Percentiles rank a stretch among this genome's conserved stretches.
phyloP scores from a whole-genome alignment of 2,888 invertebrate genomes.

The Xestia sexstrigata region DNA sequence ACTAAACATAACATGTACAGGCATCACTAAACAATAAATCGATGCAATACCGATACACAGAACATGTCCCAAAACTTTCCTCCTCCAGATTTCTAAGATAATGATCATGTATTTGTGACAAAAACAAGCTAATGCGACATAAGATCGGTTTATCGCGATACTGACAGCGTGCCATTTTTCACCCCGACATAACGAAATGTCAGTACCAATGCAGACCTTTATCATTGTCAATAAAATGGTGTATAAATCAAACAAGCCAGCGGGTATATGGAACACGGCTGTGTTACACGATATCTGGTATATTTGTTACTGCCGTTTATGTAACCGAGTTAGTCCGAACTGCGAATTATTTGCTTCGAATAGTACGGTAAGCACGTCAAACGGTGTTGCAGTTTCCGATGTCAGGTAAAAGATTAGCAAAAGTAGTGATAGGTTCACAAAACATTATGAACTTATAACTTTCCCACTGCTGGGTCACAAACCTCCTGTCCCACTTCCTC shows the following conservation, averaged over 20 bases:
- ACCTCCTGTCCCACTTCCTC: not conserved
- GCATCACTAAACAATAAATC: constrained; percentile 16
- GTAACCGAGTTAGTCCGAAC: constrained; percentile 27
- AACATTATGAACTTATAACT: not conserved
- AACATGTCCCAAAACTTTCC: constrained; percentile 19
- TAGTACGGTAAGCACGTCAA: constrained; percentile 10
- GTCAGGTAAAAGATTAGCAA: not conserved
- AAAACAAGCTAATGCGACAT: constrained; percentile 75
- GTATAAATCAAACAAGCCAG: constrained; percentile 81
- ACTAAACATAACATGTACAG: not conserved
- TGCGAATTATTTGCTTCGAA: constrained; percentile 18
- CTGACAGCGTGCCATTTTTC: constrained; percentile 81
- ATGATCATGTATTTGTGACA: constrained; percentile 66
- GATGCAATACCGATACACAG: constrained; percentile 8
- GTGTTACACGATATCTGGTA: constrained; percentile 59
- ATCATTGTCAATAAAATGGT: constrained; percentile 86
- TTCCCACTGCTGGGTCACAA: not conserved
- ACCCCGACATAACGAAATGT: constrained; percentile 84
- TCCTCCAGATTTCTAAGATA: constrained; percentile 40
- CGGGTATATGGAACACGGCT: constrained; percentile 59
- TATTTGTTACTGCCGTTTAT: constrained; percentile 47
- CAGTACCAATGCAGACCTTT: constrained; percentile 84
- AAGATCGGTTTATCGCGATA: constrained; percentile 68
- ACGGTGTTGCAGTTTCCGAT: not conserved
- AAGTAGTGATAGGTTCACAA: not conserved